Evolutionary conservation across 2,113 vertebrate genomes (phyloP).

Genomic region (Poeciliopsis turrubarensis): DNA sequence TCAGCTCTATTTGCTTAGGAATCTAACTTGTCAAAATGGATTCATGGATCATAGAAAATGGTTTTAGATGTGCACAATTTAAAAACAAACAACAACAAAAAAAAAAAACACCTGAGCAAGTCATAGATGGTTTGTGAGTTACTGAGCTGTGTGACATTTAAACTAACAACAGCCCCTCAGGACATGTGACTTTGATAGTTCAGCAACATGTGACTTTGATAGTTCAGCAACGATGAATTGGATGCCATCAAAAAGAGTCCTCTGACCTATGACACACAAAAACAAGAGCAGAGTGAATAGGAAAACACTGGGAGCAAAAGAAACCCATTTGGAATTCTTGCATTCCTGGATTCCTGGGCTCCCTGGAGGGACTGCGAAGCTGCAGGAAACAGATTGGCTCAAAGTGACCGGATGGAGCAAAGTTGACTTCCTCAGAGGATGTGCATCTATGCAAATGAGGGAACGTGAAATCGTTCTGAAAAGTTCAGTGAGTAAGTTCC

Average conservation of each 20-base stretch:
- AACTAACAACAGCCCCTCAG: constrained; percentile 63
- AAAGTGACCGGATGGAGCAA: constrained; percentile 46
- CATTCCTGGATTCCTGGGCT: constrained; percentile 45
- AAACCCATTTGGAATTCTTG: constrained; percentile 51
- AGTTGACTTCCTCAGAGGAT: constrained; percentile 54
- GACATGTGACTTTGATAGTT: constrained; percentile 29
- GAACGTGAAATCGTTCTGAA: constrained; percentile 18
- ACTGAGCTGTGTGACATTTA: constrained; percentile 72
- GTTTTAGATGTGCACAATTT: constrained; percentile 15
- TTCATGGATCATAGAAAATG: constrained; percentile 38
- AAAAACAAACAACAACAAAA: constrained; percentile 30
- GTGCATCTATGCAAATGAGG: constrained; percentile 40
- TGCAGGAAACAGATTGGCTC: constrained; percentile 52
- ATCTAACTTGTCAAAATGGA: constrained; percentile 33
- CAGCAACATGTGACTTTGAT: constrained; percentile 53
- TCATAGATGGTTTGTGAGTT: constrained; percentile 69
- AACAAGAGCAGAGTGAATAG: constrained; percentile 5
- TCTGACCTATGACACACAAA: constrained; percentile 39
- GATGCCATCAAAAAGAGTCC: constrained; percentile 22
- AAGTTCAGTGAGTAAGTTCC: not conserved
- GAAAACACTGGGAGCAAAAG: constrained; percentile 54
- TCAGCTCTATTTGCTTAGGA: constrained; percentile 28
- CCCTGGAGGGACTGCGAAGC: constrained; percentile 35
- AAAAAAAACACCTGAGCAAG: constrained; percentile 32
- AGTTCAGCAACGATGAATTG: constrained; percentile 38